Percentiles rank a stretch among this genome's conserved stretches.
These are phyloP conservation scores for Sycobia sp. DNA, from an alignment of 1,140 invertebrate genomes.

Conservation along the genomic window DNA sequence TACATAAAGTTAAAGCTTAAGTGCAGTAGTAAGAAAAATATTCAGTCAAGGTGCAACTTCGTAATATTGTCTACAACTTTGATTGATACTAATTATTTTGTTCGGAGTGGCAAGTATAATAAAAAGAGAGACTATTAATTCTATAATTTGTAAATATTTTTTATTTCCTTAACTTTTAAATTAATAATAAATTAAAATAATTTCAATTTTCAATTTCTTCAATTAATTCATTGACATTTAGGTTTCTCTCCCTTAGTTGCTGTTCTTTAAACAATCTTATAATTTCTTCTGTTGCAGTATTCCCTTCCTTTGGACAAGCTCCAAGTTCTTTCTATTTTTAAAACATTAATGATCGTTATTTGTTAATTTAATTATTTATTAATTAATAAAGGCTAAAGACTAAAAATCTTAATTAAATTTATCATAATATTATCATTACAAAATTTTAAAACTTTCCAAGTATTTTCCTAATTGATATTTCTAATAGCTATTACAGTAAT, in stretches of 20 bases:
- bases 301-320: slow-evolving; percentile 47
- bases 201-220: not conserved
- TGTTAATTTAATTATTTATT: not conserved
- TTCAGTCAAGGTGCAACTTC: slow-evolving; percentile 2
- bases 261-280: slow-evolving; percentile 67
- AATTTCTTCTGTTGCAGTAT: slow-evolving; percentile 71
- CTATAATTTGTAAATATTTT: slow-evolving; percentile 13
- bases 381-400: not conserved
- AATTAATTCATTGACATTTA: not conserved
- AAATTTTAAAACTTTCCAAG: too few species aligned
- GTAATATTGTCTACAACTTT: slow-evolving; percentile 6
- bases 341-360: not conserved
- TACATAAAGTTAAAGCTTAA: slow-evolving; percentile 8
- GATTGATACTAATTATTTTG: slow-evolving; percentile 25
- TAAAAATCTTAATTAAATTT: too few species aligned
- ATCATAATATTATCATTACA: too few species aligned
- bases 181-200: not conserved
- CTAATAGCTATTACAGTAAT: too few species aligned
- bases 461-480: too few species aligned
- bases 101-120: slow-evolving; percentile 26
- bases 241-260: slow-evolving; percentile 30
- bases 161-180: slow-evolving; percentile 12
- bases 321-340: slow-evolving; percentile 61
- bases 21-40: slow-evolving; percentile 1
- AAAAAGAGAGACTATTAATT: slow-evolving; percentile 32